Evolutionary conservation across 64 coral and sea anemone genomes (phyloP), one percentile per base, ranked within the genome.

Genomic region (Stichodactyla mertensii): DNA sequence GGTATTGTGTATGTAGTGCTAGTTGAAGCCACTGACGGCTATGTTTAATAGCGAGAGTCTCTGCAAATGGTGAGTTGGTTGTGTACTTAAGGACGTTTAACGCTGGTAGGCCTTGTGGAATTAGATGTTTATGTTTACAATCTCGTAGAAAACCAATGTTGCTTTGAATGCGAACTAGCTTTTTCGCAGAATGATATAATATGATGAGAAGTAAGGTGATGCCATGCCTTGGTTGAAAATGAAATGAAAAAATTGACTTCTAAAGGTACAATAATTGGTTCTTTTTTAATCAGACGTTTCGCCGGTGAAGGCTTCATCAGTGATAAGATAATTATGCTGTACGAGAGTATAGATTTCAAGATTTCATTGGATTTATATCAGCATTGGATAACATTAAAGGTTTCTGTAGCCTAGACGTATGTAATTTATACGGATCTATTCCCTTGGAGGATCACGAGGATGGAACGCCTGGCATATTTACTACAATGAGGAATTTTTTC

Each of bases 1-100:
- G 54, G 10, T 83, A 83, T 83, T 83, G 82, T 7, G 82, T 55
- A 57, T 83, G 55, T 0, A 83, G n/a, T 0, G 82, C 82, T 56
- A 83, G 51, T 83, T 83, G 51, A 14, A 83, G 24, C 54, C 54
- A 83, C 27, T 83, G 82, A 24, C 82, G 52, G 82, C 82, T 83
- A 55, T 54, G 81, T 83, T 83, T 83, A 19, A 57, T 59, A 22
- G 82, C 27, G n/a, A 83, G 56, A 27, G 52, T 6, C 11, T 83
- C 82, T 19, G 82, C 82, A 14, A 83, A 52, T 24, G 82, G 19
- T 57, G 82, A 54, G 82, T 83, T 83, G 4, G 82, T 83, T 14
- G 82, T 83, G 55, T 82, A 52, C 51, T 82, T 82, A 11, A 82
- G 53, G 6, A 82, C 55, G 20, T 54, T 83, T 11, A 10, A 52